Conservation (phyloP, 2,113 vertebrate species). For the Phaethornis superciliosus region DNA sequence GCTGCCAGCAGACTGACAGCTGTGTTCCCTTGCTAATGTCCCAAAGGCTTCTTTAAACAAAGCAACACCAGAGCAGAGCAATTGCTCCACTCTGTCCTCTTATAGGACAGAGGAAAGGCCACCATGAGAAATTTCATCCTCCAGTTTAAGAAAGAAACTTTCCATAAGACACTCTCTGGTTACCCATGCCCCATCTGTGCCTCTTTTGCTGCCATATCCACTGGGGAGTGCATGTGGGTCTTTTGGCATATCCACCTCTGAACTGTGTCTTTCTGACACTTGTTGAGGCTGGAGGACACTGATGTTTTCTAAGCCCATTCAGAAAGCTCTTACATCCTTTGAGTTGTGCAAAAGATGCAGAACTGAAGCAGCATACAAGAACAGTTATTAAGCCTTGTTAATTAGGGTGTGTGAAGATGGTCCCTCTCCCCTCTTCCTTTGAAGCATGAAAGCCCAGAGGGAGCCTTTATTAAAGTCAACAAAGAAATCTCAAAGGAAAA, state of each 20-base stretch:
- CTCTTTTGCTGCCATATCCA: neutral
- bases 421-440: slow-evolving; percentile 43
- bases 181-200: neutral
- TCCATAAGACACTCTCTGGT: neutral
- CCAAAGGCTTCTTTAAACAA: neutral
- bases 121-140: neutral
- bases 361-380: slow-evolving; percentile 35
- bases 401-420: slow-evolving; percentile 63
- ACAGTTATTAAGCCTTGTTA: slow-evolving; percentile 41
- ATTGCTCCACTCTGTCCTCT: neutral
- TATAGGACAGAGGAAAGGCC: neutral
- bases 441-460: slow-evolving; percentile 58
- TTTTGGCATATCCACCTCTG: neutral
- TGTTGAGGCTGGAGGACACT: neutral
- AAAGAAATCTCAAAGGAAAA: slow-evolving; percentile 66
- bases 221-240: neutral
- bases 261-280: neutral
- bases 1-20: neutral
- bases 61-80: neutral
- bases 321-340: slow-evolving; percentile 7
- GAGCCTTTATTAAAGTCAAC: slow-evolving; percentile 67
- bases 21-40: neutral
- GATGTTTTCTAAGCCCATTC: neutral
- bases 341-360: neutral
- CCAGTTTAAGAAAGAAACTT: neutral